Evolutionary conservation across 2,797 vertebrate genomes (phyloP), one percentile per base, ranked within the genome.

Genomic region (Sebastes oblongus): DNA sequence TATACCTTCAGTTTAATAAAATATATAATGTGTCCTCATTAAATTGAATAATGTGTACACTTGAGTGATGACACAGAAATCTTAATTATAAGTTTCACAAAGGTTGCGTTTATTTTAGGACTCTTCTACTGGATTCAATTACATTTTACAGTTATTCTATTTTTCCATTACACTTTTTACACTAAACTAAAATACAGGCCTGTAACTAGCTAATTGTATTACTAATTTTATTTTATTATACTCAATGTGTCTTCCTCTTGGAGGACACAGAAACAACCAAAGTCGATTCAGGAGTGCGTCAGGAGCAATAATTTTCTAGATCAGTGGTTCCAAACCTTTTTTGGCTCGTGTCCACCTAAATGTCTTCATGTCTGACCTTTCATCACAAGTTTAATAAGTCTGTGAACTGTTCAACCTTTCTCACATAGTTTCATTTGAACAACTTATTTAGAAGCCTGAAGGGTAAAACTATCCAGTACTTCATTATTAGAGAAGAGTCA

Each of bases 1-100:
- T 65, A 0, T 64, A 14, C n/a, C 62, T 65, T 1, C 22, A 25
- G 62, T 59, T 59, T 9, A 24, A 64, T 36, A 1, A 36, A 0
- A 0, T 39, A 39, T 16, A 13, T 56, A 64, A 64, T 36, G 12
- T 36, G 32, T 24, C 34, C 13, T 36, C n/a, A 60, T 20, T 60
- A 60, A 20, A 59, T 42, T 0, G 0, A 42, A 42, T 42, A 42
- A 42, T 42, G 14, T 16, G 1, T 42, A 0, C 39, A 42, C 14
- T 42, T 42, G 13, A 16, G 39, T 42, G 14, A 42, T 0, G 36
- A 39, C 36, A 39, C 36, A 39, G 36, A 39, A 39, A 42, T 61
- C 18, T 34, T 34, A 13, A 22, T 62, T 62, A 4, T 5, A 36
- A 36, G n/a, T 36, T 24, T 64, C 12, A 64, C 32, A 64, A 39